phyloP scores from a whole-genome alignment of 2,797 vertebrate species.

The Eremophila alpestris region DNA sequence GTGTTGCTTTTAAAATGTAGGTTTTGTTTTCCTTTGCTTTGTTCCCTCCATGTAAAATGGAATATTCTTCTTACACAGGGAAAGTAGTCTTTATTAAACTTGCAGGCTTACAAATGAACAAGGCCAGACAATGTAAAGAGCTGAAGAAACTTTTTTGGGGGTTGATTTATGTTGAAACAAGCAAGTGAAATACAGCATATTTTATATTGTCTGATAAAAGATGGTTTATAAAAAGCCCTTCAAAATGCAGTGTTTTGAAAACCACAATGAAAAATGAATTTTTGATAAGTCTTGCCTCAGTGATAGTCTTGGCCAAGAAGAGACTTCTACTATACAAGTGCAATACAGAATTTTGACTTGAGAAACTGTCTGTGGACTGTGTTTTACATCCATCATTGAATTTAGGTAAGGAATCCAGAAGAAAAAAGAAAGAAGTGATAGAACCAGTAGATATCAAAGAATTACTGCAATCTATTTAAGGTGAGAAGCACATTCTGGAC shows the following conservation, averaged over 20 bases:
- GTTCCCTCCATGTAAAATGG: not conserved
- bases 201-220: constrained; percentile 39
- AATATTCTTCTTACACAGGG: not conserved
- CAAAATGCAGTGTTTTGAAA: not conserved
- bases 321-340: not conserved
- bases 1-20: not conserved
- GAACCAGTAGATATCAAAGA: not conserved
- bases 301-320: constrained; percentile 4
- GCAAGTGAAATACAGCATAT: not conserved
- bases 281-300: constrained; percentile 28
- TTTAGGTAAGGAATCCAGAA: not conserved
- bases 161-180: constrained; percentile 26
- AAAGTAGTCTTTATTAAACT: constrained; percentile 11
- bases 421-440: not conserved
- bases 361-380: not conserved
- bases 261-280: not conserved
- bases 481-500: not conserved
- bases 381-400: not conserved
- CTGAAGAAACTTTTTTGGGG: not conserved
- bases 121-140: not conserved
- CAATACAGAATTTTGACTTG: not conserved
- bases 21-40: not conserved
- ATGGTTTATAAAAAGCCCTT: not conserved
- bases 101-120: constrained; percentile 10
- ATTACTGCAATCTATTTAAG: not conserved